These are phyloP conservation scores for Ardeotis arabs DNA, from an alignment of 2,113 vertebrate species.

Conservation along the genomic window DNA sequence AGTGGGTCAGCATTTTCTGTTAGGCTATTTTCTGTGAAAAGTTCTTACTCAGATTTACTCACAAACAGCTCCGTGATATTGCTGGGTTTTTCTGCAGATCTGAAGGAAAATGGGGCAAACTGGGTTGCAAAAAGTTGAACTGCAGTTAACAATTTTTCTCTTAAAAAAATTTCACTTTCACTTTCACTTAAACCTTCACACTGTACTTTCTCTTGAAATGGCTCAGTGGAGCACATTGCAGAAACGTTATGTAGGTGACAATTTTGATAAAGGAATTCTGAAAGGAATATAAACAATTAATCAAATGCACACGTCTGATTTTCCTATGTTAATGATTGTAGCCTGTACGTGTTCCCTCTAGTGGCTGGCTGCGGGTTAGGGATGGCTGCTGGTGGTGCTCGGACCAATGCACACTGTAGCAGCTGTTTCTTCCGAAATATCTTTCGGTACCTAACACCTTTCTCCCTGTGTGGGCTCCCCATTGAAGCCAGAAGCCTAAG, in stretches of 20 bases:
- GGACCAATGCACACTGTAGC: rapidly evolving
- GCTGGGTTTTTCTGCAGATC: not conserved
- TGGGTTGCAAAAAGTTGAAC: not conserved
- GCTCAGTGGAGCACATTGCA: not conserved
- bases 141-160: not conserved
- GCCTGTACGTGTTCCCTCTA: not conserved
- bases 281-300: not conserved
- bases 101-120: not conserved
- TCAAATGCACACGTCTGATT: rapidly evolving
- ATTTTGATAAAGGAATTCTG: not conserved
- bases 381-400: not conserved
- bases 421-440: rapidly evolving
- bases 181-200: not conserved
- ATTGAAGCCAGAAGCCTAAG: not conserved
- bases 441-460: not conserved
- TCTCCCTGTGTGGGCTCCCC: rapidly evolving
- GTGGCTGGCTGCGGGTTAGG: not conserved
- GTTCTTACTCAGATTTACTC: not conserved
- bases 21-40: not conserved
- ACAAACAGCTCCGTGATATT: not conserved
- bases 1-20: not conserved
- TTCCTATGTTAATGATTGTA: not conserved
- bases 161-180: not conserved
- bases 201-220: not conserved
- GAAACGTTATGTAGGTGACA: not conserved